These are phyloP conservation scores for Strongylocentrotus purpuratus DNA, from an alignment of 35 echinoderm and acorn worm genomes.

Conservation along the genomic window DNA sequence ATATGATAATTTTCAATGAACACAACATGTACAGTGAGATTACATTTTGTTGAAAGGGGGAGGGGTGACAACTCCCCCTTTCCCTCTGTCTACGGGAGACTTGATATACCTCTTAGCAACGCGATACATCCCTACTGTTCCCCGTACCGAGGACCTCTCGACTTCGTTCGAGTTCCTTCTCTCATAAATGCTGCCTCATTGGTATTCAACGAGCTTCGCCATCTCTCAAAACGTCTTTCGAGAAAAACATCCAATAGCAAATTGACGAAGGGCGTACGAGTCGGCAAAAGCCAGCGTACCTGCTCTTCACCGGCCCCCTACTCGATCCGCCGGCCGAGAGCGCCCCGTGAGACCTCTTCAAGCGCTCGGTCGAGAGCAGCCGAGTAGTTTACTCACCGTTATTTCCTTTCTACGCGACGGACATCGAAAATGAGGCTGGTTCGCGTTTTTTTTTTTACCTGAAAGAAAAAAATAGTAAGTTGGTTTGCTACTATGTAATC, in stretches of 20 bases:
- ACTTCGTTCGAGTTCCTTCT: background rate
- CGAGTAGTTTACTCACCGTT: background rate
- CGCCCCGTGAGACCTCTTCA: background rate
- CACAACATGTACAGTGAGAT: no score
- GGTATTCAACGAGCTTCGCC: background rate
- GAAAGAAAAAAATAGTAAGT: background rate
- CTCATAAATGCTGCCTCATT: slow-evolving; percentile 11
- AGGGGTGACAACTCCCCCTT: background rate
- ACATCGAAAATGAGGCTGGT: slow-evolving; percentile 1
- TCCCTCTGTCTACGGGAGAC: background rate
- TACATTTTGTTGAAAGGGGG: no score
- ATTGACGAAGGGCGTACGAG: background rate
- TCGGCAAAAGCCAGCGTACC: background rate
- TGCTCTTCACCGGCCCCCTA: background rate
- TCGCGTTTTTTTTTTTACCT: background rate
- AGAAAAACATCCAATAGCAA: slow-evolving; percentile 12
- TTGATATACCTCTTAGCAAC: background rate
- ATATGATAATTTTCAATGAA: no score
- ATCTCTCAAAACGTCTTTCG: background rate
- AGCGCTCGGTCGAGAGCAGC: background rate
- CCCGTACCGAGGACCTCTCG: background rate
- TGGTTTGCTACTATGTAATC: no score
- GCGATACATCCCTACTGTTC: background rate
- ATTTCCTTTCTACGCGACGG: background rate
- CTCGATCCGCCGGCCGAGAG: slow-evolving; percentile 4